Percentiles rank a stretch among this genome's conserved stretches.
Conservation (phyloP, 1,140 invertebrate species). For the Drosophila sproati region DNA sequence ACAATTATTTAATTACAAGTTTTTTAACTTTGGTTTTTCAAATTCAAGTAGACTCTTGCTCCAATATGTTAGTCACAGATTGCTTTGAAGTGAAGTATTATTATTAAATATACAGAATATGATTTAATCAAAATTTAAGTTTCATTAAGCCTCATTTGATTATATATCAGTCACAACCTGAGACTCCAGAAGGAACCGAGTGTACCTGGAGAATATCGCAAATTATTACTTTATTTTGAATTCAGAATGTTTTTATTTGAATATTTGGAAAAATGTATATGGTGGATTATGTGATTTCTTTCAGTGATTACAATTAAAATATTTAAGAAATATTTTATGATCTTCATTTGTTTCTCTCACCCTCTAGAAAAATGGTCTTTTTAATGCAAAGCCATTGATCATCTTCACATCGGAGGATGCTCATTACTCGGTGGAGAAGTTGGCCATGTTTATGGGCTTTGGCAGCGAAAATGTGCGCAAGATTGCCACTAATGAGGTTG, state of each 20-base stretch:
- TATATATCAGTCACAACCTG: too few relatives aligned
- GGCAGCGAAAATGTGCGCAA: slow-evolving; percentile 91
- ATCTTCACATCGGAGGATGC: slow-evolving; percentile 95
- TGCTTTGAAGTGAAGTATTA: neutral
- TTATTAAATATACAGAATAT: too few relatives aligned
- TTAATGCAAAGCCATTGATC: slow-evolving; percentile 88
- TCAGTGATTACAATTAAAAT: neutral
- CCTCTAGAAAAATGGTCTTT: slow-evolving; percentile 88
- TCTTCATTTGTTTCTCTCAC: neutral
- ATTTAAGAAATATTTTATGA: neutral
- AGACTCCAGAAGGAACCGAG: too few relatives aligned
- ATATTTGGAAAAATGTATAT: neutral
- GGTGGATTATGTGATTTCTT: neutral
- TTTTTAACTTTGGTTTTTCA: too few relatives aligned
- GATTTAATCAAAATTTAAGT: neutral
- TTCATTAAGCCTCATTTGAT: neutral
- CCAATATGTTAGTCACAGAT: neutral
- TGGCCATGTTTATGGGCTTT: slow-evolving; percentile 91
- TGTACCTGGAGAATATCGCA: too few relatives aligned
- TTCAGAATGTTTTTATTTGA: too few relatives aligned
- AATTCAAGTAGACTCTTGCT: neutral
- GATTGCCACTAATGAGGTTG: slow-evolving; percentile 89
- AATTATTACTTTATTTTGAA: too few relatives aligned
- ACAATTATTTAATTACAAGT: too few relatives aligned
- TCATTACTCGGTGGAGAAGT: slow-evolving; percentile 97